phyloP scores from a whole-genome alignment of 2,797 vertebrate genomes.

The Orientallactaga sibirica region DNA sequence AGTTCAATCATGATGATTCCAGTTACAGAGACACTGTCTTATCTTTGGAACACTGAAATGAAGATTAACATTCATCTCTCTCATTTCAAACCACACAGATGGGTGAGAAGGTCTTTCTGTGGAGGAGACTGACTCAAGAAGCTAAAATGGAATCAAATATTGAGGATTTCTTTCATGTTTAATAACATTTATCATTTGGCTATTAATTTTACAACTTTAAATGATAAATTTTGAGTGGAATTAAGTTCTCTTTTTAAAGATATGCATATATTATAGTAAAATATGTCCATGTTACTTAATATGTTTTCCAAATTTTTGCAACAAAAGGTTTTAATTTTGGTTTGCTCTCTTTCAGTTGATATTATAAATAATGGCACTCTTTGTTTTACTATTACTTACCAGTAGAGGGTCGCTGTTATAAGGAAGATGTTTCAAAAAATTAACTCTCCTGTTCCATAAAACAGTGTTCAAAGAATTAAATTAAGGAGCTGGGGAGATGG shows the following conservation, averaged over 20 bases:
- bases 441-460: neutral
- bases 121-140: neutral
- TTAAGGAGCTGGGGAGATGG: too few species aligned
- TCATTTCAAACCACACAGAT: conserved; percentile 9
- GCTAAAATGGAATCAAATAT: conserved; percentile 46
- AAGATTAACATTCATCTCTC: conserved; percentile 50
- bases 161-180: conserved; percentile 27
- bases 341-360: conserved; percentile 62
- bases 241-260: conserved; percentile 38
- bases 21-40: conserved; percentile 19
- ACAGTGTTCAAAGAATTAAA: conserved; percentile 74
- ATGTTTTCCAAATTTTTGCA: conserved; percentile 75
- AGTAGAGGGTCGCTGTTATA: conserved; percentile 5
- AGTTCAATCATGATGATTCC: conserved; percentile 30
- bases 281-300: conserved; percentile 41
- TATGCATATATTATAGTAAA: conserved; percentile 29
- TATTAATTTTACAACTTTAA: conserved; percentile 66
- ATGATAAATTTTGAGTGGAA: conserved; percentile 43
- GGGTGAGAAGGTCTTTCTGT: conserved; percentile 45
- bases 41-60: conserved; percentile 62
- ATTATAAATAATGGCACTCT: conserved; percentile 65
- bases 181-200: conserved; percentile 61
- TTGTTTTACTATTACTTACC: conserved; percentile 41
- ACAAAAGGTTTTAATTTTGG: conserved; percentile 57
- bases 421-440: conserved; percentile 42